phyloP scores from a whole-genome alignment of 2,113 vertebrate species.

The Phyllostomus discolor region DNA sequence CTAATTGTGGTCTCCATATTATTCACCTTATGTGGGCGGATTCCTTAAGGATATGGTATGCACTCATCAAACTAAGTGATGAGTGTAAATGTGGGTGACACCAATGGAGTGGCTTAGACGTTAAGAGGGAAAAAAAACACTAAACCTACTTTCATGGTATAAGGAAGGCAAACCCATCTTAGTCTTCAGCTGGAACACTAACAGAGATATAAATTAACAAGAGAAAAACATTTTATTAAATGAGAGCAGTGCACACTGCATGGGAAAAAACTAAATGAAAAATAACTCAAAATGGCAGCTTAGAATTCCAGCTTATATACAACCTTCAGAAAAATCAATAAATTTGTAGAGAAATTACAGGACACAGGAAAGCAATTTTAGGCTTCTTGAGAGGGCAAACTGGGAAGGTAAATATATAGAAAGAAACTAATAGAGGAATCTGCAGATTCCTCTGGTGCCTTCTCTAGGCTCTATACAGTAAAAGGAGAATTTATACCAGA shows the following conservation, averaged over 20 bases:
- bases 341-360: neutral
- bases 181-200: neutral
- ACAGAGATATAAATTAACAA: neutral
- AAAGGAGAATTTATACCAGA: neutral
- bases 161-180: neutral
- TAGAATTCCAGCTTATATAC: neutral
- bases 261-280: neutral
- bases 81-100: neutral
- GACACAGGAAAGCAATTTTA: neutral
- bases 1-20: neutral
- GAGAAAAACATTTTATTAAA: neutral
- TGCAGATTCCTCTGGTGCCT: neutral
- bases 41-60: neutral
- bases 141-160: neutral
- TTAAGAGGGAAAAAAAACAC: neutral
- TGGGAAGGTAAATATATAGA: too few relatives aligned
- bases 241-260: fast-evolving
- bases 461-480: neutral
- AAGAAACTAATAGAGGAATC: neutral
- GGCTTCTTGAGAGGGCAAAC: neutral
- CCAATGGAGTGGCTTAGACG: neutral
- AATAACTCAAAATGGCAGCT: neutral
- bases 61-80: too few relatives aligned
- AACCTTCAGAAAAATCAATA: neutral
- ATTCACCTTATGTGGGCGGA: neutral